Evolutionary conservation across 2,888 invertebrate genomes (phyloP), one percentile per base, ranked within the genome.

Genomic region (Callyntrura sp.): DNA sequence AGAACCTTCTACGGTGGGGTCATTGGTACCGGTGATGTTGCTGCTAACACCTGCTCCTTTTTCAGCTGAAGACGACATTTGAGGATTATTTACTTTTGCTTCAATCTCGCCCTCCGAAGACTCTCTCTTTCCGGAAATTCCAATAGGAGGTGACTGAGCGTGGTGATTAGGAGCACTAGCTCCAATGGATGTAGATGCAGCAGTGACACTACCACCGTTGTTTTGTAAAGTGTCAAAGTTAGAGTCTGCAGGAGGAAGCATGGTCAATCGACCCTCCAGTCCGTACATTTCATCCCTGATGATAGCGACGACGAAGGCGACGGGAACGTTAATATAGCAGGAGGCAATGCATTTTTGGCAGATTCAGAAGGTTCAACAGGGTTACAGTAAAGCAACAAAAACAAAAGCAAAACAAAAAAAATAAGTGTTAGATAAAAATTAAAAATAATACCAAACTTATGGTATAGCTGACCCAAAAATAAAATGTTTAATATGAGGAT

Each of bases 231-330:
- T 12, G n/a, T 45, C 57, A 84, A 89, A 89, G 65, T 78, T 62
- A 23, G 83, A 84, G 17, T 92, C 92, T 76, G 90, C 83, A 20
- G 90, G 91, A 17, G 92, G 28, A 35, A 93, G 90, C 92, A 92
- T 92, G n/a, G 93, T 93, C 90, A 93, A 91, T 48, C 93, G 91
- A 79, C 93, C 93, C 84, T 93, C 92, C 73, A 93, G 88, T 25
- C 93, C 93, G 82, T 90, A 93, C 93, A 93, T 92, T 84, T 93
- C 93, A 78, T 93, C 93, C 91, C 93, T 93, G 85, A 35, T 43
- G 43, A n/a, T 25, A 9, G 78, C 25, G 55, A 12, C 11, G 25
- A 25, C n/a, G 70, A 28, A n/a, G 35, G 11, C n/a, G 70, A 28
- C 28, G 20, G 14, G 35, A 35, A 35, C 45, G 48, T 57, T 25